A percentile compares a stretch with the other conserved stretches of the same genome.
phyloP scores from a whole-genome alignment of 2,113 vertebrate species.

The Misgurnus anguillicaudatus region DNA sequence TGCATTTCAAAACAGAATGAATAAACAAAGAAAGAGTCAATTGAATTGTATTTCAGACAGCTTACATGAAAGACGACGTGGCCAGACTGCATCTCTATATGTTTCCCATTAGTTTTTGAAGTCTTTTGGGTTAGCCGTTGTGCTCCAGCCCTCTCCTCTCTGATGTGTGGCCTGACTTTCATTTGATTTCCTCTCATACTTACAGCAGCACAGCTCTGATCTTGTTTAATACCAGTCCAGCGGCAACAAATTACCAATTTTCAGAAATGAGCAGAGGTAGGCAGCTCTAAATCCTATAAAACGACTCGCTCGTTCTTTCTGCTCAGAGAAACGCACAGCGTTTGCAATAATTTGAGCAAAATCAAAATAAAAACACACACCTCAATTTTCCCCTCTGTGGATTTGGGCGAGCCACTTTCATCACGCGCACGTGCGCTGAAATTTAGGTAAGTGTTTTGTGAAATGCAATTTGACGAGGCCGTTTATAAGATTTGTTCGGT shows the following conservation, averaged over 20 bases:
- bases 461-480: conserved; percentile 52
- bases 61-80: neutral
- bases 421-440: conserved; percentile 29
- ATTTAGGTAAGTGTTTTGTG: conserved; percentile 48
- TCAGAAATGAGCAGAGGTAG: conserved; percentile 66
- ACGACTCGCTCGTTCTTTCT: conserved; percentile 22
- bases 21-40: conserved; percentile 21
- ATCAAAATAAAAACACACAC: conserved; percentile 45
- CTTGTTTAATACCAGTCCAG: conserved; percentile 77
- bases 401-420: conserved; percentile 37
- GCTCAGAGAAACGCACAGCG: conserved; percentile 19
- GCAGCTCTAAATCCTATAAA: conserved; percentile 33
- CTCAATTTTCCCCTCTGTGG: conserved; percentile 32
- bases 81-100: neutral
- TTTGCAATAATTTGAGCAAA: conserved; percentile 26
- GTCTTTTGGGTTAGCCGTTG: conserved; percentile 18
- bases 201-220: conserved; percentile 74
- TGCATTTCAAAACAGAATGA: conserved; percentile 9
- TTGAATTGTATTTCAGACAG: neutral
- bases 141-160: conserved; percentile 5
- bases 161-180: conserved; percentile 68
- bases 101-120: conserved; percentile 23
- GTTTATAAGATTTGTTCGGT: conserved; percentile 58
- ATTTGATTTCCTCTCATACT: conserved; percentile 76
- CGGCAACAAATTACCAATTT: conserved; percentile 75